These are phyloP conservation scores for Adela reaumurella DNA, from an alignment of 2,888 invertebrate species.

Conservation along the genomic window DNA sequence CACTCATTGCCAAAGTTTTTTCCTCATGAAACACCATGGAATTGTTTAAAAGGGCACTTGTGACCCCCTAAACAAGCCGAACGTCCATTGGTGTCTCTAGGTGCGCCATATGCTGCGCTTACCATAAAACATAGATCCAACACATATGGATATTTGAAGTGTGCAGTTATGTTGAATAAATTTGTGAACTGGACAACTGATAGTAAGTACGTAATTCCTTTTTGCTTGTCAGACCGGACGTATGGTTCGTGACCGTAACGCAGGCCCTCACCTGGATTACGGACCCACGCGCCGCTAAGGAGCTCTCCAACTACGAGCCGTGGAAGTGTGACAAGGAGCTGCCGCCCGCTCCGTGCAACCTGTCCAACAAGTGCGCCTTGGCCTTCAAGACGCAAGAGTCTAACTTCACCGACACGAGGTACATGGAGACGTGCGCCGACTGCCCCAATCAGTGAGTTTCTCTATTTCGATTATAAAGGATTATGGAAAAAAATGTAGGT, in stretches of 20 bases:
- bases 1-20: too few species aligned
- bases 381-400: conserved; percentile 72
- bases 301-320: conserved; percentile 69
- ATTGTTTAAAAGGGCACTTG: too few species aligned
- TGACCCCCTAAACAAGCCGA: too few species aligned
- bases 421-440: conserved; percentile 82
- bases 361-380: conserved; percentile 80
- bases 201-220: too few species aligned
- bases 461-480: conserved; percentile 5
- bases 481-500: conserved; percentile 5
- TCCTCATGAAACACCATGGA: too few species aligned
- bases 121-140: too few species aligned
- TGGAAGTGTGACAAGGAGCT: conserved; percentile 77
- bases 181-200: too few species aligned
- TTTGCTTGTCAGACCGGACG: conserved; percentile 76
- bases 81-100: too few species aligned
- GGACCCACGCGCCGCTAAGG: conserved; percentile 70
- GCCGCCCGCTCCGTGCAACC: conserved; percentile 73
- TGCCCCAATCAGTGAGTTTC: conserved; percentile 69
- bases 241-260: conserved; percentile 82
- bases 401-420: conserved; percentile 78
- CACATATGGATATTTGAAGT: too few species aligned
- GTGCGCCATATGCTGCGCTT: too few species aligned
- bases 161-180: too few species aligned
- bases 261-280: conserved; percentile 91